These are phyloP conservation scores for Amblyjoppa fuscipennis DNA, from an alignment of 2,888 invertebrate species.

Conservation along the genomic window DNA sequence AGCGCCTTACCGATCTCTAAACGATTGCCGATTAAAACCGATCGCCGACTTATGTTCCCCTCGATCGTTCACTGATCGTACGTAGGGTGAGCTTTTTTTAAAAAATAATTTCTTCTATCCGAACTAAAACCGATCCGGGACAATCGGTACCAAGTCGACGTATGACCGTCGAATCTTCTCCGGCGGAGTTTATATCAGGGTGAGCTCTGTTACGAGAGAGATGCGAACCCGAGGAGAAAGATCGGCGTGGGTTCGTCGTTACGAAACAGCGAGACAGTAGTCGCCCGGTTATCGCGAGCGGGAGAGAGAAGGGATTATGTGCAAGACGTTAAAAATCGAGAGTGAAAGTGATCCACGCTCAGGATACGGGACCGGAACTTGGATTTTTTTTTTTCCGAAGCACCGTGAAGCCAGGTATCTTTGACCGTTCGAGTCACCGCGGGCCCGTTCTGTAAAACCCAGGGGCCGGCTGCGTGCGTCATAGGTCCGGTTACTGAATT, in stretches of 20 bases:
- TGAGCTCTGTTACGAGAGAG: constrained; percentile 49
- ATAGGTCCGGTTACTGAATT: constrained; percentile 70
- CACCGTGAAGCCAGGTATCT: constrained; percentile 15
- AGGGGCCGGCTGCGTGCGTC: constrained; percentile 70
- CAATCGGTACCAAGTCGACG: constrained; percentile 40
- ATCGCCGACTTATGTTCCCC: background rate
- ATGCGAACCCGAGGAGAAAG: constrained; percentile 65
- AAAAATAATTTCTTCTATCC: background rate
- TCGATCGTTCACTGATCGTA: background rate
- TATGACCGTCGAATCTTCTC: constrained; percentile 52
- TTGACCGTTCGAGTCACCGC: constrained; percentile 25
- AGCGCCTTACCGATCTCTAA: background rate
- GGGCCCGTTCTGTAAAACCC: constrained; percentile 27
- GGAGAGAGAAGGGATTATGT: constrained; percentile 34
- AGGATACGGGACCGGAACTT: constrained; percentile 81
- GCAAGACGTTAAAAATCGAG: constrained; percentile 76
- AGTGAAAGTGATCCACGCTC: constrained; percentile 84
- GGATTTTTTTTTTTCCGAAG: constrained; percentile 34
- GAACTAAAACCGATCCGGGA: constrained; percentile 14
- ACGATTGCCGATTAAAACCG: background rate
- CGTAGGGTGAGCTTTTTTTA: background rate
- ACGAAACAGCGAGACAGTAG: constrained; percentile 45
- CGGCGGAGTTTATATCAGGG: constrained; percentile 75
- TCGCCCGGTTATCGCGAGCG: background rate
- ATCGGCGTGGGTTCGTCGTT: constrained; percentile 72